Evolutionary conservation across 23 tunicate species (phyloP), one percentile per base, ranked within the genome.

Genomic region (Halocynthia roretzi): DNA sequence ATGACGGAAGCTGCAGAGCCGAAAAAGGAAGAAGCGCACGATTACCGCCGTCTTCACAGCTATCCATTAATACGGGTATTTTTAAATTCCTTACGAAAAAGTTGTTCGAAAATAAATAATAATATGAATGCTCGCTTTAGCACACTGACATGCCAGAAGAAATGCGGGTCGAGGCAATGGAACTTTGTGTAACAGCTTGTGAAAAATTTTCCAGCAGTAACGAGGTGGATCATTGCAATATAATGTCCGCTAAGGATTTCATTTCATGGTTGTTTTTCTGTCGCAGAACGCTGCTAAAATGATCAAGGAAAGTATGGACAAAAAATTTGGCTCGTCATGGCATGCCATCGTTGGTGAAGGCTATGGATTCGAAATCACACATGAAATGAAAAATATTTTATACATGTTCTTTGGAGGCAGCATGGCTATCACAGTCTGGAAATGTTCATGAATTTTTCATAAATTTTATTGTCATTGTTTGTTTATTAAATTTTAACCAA

Each of bases 111-210:
- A 11, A 5, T 5, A 71, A 15, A 44, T 44, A 44, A 5, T 71
- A 19, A 15, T 53, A 17, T 53, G 56, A 17, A 44, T 70, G 14
- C 67, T 31, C 44, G 44, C 71, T 67, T 50, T 75, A 84, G 67
- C 98, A 92, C 65, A 92, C 98, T 65, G 99, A 96, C 55, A 96
- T 96, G 99, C 99, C 96, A n/a, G 99, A 96, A 79, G 99, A 96
- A 85, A 96, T 96, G 99, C 72, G 97, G 58, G 87, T 87, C 11
- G 99, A 96, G 73, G 96, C 96, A 0, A 90, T 92, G 87, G 99
- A 96, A 62, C 75, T 90, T 51, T 82, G 93, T 71, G 99, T 96
- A 15, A 96, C 99, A 18, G 99, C 97, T 52, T 90, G 91, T 78
- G 98, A 92, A 78, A 92, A 92, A 77, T 92, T 92, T 67, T 77